Base-by-base conservation (phyloP, 2,113 vertebrate species). In the Apistogramma diplotaenia region DNA sequence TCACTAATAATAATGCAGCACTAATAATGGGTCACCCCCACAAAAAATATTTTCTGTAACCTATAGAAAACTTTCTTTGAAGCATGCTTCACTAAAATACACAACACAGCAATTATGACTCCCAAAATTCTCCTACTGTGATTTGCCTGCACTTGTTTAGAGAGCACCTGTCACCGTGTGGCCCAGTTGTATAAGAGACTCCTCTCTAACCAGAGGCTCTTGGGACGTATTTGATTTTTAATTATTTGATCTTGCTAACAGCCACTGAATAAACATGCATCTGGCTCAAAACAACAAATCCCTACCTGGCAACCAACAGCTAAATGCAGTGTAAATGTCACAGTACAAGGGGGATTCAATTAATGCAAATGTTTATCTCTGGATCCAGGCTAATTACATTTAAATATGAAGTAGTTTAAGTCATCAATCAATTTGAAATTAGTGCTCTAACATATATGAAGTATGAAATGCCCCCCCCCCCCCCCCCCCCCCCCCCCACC, bases 211-310 rank as follows among this genome's bases (percentile, higher is more conserved):
- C 65, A 57, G 15, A 77, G 18, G 11, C 16, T 72, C 60, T n/a
- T 54, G 80, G 78, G 77, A 75, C 35, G 16, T 72, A 58, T 78
- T 78, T 49, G 46, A 78, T 78, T 85, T 84, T 60, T 79, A 53
- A 75, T 80, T 49, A 76, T 80, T 78, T 78, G 53, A 74, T 85
- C 12, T 59, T 56, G 23, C 56, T 43, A 60, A 74, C 58, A 43
- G 65, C 70, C 71, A 53, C 21, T 65, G 21, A 21, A 62, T 73
- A 76, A 82, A 59, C 51, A 67, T 75, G 61, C 11, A n/a, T 79
- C 49, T 60, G 61, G 29, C 18, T 10, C 12, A 43, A 57, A 51
- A 79, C 11, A 62, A 71, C 60, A 74, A 61, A 40, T 77, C 29
- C 53, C 35, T 2, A 73, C 51, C 51, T 70, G 54, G 18, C 37